Evolutionary conservation across 2,797 vertebrate genomes (phyloP).

Genomic region (Phylloscopus collybita): DNA sequence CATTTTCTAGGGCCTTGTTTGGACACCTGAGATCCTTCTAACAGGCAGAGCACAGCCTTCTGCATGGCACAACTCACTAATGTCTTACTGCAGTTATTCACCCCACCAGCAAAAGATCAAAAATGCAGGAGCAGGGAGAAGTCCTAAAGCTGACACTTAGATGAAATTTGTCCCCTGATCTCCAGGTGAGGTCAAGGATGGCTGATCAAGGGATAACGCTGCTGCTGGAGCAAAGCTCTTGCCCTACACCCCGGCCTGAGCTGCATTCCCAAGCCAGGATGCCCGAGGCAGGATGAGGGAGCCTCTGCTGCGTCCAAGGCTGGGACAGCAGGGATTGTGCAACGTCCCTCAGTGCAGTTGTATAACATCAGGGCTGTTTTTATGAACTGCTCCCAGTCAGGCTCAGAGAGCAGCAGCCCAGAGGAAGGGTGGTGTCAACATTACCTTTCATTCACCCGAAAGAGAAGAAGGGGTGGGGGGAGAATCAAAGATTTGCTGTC

Average conservation of each 20-base stretch:
- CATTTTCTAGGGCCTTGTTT: not conserved
- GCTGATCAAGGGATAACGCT: not conserved
- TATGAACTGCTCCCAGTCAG: constrained; percentile 3
- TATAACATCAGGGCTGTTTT: constrained; percentile 16
- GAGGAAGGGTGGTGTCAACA: constrained; percentile 61
- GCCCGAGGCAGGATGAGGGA: not conserved
- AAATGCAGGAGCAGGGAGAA: not conserved
- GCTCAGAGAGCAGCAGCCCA: constrained; percentile 39
- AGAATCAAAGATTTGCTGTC: not conserved
- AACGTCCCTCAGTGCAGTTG: not conserved
- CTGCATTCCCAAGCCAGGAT: not conserved
- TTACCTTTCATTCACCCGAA: constrained; percentile 53
- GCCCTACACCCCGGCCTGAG: not conserved
- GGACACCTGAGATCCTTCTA: not conserved
- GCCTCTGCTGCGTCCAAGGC: fast-evolving
- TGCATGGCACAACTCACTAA: not conserved
- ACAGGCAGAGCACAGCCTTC: fast-evolving
- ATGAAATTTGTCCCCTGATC: not conserved
- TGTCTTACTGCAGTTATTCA: not conserved
- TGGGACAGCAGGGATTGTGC: not conserved
- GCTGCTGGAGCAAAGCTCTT: not conserved
- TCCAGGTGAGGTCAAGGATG: not conserved
- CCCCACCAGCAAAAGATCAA: not conserved
- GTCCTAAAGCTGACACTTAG: not conserved
- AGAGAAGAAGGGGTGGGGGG: not conserved